phyloP scores from a whole-genome alignment of 2,113 vertebrate species.

The Mohoua ochrocephala region DNA sequence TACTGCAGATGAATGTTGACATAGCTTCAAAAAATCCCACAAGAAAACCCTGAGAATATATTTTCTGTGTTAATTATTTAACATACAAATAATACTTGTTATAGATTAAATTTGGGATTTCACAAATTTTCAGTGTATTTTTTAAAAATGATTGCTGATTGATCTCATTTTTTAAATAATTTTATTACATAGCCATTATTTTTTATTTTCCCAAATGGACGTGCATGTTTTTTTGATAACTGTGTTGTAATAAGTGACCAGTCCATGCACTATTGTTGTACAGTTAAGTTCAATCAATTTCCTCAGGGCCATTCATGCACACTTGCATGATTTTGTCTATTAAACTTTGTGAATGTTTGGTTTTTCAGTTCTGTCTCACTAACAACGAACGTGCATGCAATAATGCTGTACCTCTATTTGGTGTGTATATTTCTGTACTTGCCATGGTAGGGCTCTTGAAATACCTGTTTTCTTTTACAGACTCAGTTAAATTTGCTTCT shows the following conservation, averaged over 20 bases:
- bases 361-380: background rate
- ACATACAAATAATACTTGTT: background rate
- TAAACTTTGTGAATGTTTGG: background rate
- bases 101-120: background rate
- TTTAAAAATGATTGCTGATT: background rate
- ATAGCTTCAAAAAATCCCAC: accelerated
- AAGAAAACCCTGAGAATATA: background rate
- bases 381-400: constrained; percentile 7
- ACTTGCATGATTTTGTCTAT: constrained; percentile 43
- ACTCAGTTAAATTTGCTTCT: constrained; percentile 94
- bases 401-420: background rate
- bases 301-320: background rate
- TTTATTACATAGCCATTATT: background rate
- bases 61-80: background rate
- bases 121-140: background rate
- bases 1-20: background rate
- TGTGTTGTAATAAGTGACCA: background rate
- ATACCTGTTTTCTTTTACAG: constrained; percentile 68
- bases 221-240: background rate
- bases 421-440: background rate
- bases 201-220: background rate
- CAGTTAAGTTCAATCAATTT: background rate
- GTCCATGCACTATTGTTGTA: background rate
- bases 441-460: background rate
- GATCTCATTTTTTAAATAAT: background rate